Base-by-base conservation (phyloP, 2,797 vertebrate genomes). In the Hafferia zeledoni region DNA sequence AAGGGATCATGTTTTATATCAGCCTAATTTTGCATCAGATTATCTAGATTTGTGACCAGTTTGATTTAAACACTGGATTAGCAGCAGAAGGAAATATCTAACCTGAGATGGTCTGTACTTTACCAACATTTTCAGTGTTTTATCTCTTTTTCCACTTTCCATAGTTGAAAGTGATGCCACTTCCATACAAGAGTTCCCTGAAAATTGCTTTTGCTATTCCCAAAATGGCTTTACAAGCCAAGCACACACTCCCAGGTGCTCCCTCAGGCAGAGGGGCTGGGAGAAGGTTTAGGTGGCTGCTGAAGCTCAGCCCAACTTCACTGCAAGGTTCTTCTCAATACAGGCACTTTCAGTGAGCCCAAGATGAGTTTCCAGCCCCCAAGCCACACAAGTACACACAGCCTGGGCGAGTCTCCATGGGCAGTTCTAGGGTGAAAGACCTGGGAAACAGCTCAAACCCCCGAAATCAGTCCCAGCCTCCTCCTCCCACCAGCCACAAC, bases 191-290 rank as follows among this genome's bases (percentile, higher is more conserved):
- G 12, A 44, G 5, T 25, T 44, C 60, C 50, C 65, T 4, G 11
- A 20, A 63, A 47, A 24, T 9, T 0, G 3, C 41, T 67, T 68
- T 17, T 13, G 41, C 47, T 61, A 1, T 17, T 43, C 6, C 43
- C 56, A 47, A n/a, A 39, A 30, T 0, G 11, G 30, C 35, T 57
- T n/a, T 14, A 13, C 27, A 55, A 11, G 39, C 9, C 6, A 44
- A 59, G 6, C 0, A 3, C 24, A 0, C 5, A 2, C 33, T 46
- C 25, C 15, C 31, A 1, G 18, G 7, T 5, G 44, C 33, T 49
- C 30, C 70, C 11, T 44, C 10, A 3, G 0, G 17, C 44, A 6
- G 49, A 3, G 33, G 4, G 64, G 39, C 10, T 35, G 44, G 17
- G 39, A 3, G 11, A 75, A 50, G 64, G 0, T 5, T 49, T 14